These are phyloP conservation scores for Drosophila ironensis DNA, from an alignment of 1,140 invertebrate species.

Conservation along the genomic window DNA sequence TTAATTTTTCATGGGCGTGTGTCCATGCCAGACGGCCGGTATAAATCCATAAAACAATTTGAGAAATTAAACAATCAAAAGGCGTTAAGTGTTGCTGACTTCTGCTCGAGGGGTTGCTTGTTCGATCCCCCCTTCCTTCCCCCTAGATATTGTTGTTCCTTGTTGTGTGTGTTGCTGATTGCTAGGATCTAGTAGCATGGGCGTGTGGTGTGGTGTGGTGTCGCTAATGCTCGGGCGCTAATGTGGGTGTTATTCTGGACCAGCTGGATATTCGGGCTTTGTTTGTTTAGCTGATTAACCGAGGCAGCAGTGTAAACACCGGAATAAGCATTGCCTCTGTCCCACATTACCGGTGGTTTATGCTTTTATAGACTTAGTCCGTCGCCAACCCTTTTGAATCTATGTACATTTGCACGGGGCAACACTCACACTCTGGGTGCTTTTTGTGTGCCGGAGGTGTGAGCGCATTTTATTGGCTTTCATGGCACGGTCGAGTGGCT, in stretches of 20 bases:
- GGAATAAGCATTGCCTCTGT: slow-evolving; percentile 21
- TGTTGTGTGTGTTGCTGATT: slow-evolving; percentile 1
- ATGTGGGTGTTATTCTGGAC: slow-evolving; percentile 32
- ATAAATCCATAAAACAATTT: slow-evolving; percentile 81
- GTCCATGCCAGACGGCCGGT: slow-evolving; percentile 43
- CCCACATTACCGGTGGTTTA: slow-evolving; percentile 38
- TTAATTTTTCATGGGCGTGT: slow-evolving; percentile 79
- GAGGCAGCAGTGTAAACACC: slow-evolving; percentile 12
- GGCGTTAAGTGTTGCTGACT: slow-evolving; percentile 78
- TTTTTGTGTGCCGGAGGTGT: slow-evolving; percentile 4
- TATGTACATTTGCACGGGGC: neutral
- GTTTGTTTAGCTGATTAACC: slow-evolving; percentile 73
- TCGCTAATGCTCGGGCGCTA: slow-evolving; percentile 19
- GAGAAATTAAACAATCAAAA: slow-evolving; percentile 81
- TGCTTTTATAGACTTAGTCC: slow-evolving; percentile 17
- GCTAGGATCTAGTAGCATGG: neutral
- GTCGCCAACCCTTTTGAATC: too few relatives aligned
- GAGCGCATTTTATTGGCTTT: slow-evolving; percentile 36
- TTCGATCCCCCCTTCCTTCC: neutral
- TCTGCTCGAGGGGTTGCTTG: slow-evolving; percentile 32
- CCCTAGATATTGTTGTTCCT: neutral
- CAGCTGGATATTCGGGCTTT: slow-evolving; percentile 46
- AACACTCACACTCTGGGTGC: neutral
- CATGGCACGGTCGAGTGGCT: slow-evolving; percentile 15
- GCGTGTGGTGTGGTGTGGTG: slow-evolving; percentile 2